These are phyloP conservation scores for Synergus japonicus DNA, from an alignment of 2,888 invertebrate species.

Conservation along the genomic window DNA sequence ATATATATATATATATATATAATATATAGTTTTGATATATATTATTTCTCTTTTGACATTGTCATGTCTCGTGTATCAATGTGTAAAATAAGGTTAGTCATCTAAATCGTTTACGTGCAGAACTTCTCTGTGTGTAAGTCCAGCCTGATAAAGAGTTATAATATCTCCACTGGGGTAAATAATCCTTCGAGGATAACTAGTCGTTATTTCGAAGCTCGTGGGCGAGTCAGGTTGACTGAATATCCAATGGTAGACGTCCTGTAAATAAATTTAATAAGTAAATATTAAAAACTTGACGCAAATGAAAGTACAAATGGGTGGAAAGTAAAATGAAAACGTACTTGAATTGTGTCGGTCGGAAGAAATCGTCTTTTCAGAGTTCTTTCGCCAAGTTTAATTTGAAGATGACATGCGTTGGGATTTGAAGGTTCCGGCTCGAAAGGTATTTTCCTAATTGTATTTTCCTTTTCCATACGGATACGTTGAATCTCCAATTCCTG, in stretches of 20 bases:
- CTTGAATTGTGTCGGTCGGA: constrained; percentile 88
- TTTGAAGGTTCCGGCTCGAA: constrained; percentile 86
- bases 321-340: constrained; percentile 73
- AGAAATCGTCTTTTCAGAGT: constrained; percentile 93
- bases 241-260: constrained; percentile 96
- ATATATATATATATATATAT: constrained; percentile 47
- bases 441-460: constrained; percentile 83
- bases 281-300: background rate
- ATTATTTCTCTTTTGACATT: constrained; percentile 60
- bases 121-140: constrained; percentile 93
- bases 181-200: constrained; percentile 94
- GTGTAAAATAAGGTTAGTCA: constrained; percentile 77
- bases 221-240: constrained; percentile 97
- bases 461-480: constrained; percentile 84
- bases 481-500: constrained; percentile 80
- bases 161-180: constrained; percentile 80
- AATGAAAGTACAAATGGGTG: background rate
- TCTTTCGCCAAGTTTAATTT: constrained; percentile 94
- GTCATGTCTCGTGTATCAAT: constrained; percentile 52
- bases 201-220: constrained; percentile 95
- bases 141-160: constrained; percentile 85
- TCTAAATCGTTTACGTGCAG: constrained; percentile 96
- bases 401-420: constrained; percentile 87
- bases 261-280: constrained; percentile 70
- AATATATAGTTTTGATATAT: constrained; percentile 60